Conservation (phyloP, 2,113 vertebrate genomes). For the Halcyon senegalensis region DNA sequence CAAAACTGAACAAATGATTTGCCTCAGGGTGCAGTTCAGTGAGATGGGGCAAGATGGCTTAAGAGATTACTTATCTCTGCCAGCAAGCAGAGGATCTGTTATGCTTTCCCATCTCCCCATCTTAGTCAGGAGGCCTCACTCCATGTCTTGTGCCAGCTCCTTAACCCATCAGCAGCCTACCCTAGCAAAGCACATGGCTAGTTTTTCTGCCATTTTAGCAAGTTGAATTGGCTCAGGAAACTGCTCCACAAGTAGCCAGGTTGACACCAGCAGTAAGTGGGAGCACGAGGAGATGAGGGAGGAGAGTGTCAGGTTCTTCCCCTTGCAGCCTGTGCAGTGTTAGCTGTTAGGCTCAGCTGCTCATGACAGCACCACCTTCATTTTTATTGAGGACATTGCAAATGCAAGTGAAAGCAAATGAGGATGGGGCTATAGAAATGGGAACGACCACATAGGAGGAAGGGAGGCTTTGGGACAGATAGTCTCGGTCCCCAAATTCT, state of each 20-base stretch:
- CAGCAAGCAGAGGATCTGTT: neutral
- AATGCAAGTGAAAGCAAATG: conserved; percentile 45
- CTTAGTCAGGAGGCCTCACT: rapidly evolving
- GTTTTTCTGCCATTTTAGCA: neutral
- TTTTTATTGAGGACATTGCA: neutral
- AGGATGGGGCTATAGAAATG: conserved; percentile 19
- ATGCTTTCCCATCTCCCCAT: neutral
- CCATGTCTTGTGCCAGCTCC: neutral
- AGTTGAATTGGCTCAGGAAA: neutral
- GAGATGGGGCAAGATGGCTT: neutral
- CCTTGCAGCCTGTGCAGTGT: neutral
- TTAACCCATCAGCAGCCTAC: neutral
- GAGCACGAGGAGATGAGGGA: neutral
- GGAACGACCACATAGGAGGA: neutral
- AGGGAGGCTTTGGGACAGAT: neutral
- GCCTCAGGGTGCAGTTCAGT: neutral
- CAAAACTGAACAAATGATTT: conserved; percentile 26
- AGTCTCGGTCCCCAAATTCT: conserved; percentile 21
- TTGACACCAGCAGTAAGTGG: neutral
- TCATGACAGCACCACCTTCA: neutral
- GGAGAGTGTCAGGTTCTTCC: neutral
- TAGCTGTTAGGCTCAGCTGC: neutral
- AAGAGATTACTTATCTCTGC: neutral
- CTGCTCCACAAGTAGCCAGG: neutral
- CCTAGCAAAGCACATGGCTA: neutral